A percentile compares a stretch with the other conserved stretches of the same genome.
Conservation (phyloP, 2,797 vertebrate species). For the Phylloscopus collybita region DNA sequence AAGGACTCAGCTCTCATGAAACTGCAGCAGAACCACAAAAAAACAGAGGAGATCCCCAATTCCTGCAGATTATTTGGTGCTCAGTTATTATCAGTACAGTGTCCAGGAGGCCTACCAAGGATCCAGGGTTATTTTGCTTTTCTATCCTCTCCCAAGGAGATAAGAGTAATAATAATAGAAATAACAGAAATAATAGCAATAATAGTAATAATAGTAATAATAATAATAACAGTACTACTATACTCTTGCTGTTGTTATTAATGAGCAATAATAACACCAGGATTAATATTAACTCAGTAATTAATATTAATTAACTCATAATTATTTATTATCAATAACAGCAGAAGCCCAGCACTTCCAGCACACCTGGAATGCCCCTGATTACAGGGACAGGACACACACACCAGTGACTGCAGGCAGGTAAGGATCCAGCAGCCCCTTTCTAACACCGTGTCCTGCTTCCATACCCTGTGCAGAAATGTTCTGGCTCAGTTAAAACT, state of each 20-base stretch:
- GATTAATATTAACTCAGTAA: too few species aligned
- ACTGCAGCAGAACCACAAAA: not conserved
- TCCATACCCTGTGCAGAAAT: fast-evolving
- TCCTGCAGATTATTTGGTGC: not conserved
- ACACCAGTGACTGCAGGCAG: not conserved
- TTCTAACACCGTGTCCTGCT: not conserved
- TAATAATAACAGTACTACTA: too few species aligned
- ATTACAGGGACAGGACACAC: not conserved
- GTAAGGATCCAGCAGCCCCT: not conserved
- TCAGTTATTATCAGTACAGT: not conserved
- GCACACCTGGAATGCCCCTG: not conserved
- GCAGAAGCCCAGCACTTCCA: not conserved
- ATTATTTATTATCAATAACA: not conserved
- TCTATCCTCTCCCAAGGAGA: not conserved
- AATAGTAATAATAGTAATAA: too few species aligned
- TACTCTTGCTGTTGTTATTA: too few species aligned
- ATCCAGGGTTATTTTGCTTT: not conserved
- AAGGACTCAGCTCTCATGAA: not conserved
- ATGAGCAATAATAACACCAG: not conserved
- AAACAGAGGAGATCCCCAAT: not conserved
- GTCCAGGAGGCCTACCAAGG: not conserved
- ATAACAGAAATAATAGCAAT: not conserved
- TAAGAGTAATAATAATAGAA: not conserved
- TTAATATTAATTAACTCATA: not conserved
- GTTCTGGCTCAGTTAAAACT: not conserved